Conservation (phyloP, 2,113 vertebrate species). For the Scalopus aquaticus region DNA sequence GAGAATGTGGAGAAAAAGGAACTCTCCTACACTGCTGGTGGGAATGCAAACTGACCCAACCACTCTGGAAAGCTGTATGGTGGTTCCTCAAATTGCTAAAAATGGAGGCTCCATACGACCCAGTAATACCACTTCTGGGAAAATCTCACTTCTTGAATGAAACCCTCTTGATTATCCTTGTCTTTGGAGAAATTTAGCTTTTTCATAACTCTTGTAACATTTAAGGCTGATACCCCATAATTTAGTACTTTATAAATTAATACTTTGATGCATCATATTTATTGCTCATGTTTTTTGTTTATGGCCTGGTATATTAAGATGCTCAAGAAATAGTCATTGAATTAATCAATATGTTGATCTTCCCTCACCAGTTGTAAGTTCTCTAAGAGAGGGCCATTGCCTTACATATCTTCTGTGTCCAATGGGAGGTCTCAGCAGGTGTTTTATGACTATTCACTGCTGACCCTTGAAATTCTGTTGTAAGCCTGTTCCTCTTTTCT, state of each 20-base stretch:
- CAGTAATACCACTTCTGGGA: too few relatives aligned
- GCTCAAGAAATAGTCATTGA: neutral
- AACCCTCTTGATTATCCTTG: neutral
- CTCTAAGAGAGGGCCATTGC: neutral
- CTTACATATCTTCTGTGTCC: neutral
- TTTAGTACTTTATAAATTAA: neutral
- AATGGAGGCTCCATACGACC: too few relatives aligned
- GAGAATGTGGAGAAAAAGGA: too few relatives aligned
- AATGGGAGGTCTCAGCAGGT: neutral
- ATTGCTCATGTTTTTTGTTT: neutral
- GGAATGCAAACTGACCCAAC: too few relatives aligned
- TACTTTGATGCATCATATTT: neutral
- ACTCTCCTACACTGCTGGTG: too few relatives aligned
- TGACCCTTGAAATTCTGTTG: constrained; percentile 36
- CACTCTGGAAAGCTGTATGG: too few relatives aligned
- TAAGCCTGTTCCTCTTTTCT: neutral
- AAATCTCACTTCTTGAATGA: neutral
- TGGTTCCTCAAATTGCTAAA: too few relatives aligned
- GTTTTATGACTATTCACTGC: neutral
- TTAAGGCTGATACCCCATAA: neutral
- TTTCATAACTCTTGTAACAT: neutral
- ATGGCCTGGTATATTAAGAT: neutral
- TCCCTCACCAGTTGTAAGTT: neutral
- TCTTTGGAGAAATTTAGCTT: neutral
- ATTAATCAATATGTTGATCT: neutral